phyloP scores from a whole-genome alignment of 1,140 invertebrate species.

The Drosophila bocqueti region DNA sequence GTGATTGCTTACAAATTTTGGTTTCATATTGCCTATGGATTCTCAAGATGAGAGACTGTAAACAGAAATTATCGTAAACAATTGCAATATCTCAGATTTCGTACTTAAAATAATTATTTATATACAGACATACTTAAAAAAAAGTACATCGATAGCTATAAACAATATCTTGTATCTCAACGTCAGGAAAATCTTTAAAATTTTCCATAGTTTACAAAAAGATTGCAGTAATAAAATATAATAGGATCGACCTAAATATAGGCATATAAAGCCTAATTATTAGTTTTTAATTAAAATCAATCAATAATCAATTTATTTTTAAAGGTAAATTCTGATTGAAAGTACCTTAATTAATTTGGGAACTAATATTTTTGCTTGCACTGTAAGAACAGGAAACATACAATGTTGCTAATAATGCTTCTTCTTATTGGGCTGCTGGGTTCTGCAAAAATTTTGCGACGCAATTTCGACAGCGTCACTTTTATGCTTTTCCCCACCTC shows the following conservation, averaged over 20 bases:
- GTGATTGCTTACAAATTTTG: not conserved
- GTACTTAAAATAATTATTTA: no score
- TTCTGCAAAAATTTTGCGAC: conserved; percentile 65
- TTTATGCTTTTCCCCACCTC: conserved; percentile 52
- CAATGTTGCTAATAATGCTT: conserved; percentile 37
- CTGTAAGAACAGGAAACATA: conserved; percentile 41
- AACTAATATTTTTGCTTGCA: conserved; percentile 12
- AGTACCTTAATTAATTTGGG: not conserved
- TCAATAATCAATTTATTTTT: not conserved
- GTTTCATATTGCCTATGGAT: not conserved
- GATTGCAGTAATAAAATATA: no score
- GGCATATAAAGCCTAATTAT: not conserved
- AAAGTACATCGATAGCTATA: not conserved
- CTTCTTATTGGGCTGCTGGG: conserved; percentile 32
- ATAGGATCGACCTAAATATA: not conserved
- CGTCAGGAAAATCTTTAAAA: not conserved
- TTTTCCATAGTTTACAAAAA: not conserved
- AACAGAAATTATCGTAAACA: not conserved
- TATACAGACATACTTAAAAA: not conserved
- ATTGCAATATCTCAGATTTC: not conserved
- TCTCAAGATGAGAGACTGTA: not conserved
- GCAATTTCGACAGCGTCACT: conserved; percentile 67
- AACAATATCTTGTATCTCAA: not conserved
- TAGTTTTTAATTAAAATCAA: not conserved
- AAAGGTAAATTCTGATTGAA: not conserved